Conservation (phyloP, 2,888 invertebrate genomes). For the Drosophila multiciliata region DNA sequence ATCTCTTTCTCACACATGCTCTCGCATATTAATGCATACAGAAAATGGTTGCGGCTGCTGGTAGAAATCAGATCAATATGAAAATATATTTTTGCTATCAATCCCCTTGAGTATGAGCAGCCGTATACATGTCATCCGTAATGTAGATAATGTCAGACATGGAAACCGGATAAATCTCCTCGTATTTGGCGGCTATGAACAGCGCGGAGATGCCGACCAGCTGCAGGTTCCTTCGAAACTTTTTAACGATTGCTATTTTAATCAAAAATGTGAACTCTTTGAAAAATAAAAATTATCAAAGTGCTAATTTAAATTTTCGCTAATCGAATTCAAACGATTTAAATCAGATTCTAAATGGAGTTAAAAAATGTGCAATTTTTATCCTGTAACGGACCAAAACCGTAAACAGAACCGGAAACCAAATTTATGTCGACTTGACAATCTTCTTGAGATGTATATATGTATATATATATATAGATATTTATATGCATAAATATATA, state of each 20-base stretch:
- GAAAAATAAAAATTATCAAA: too few relatives aligned
- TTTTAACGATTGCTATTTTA: too few relatives aligned
- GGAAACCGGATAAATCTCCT: constrained; percentile 91
- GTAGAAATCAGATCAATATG: too few relatives aligned
- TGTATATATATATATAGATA: not conserved
- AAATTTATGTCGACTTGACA: not conserved
- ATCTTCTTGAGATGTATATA: not conserved
- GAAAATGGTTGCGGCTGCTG: too few relatives aligned
- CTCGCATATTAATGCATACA: too few relatives aligned
- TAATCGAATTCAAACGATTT: too few relatives aligned
- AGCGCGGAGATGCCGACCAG: constrained; percentile 95
- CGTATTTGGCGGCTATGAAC: constrained; percentile 96
- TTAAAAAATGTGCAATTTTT: too few relatives aligned
- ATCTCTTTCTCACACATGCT: too few relatives aligned
- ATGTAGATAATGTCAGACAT: constrained; percentile 95
- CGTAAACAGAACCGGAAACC: not conserved
- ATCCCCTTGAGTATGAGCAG: constrained; percentile 89
- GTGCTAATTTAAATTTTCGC: too few relatives aligned
- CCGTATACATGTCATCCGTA: constrained; percentile 94
- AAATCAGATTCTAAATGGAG: too few relatives aligned
- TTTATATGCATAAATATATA: not conserved
- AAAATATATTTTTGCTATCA: too few relatives aligned
- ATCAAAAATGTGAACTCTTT: too few relatives aligned
- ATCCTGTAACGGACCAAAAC: not conserved
- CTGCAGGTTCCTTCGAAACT: constrained; percentile 89